Conservation (phyloP, 2,797 vertebrate species). For the Eulemur mongoz region DNA sequence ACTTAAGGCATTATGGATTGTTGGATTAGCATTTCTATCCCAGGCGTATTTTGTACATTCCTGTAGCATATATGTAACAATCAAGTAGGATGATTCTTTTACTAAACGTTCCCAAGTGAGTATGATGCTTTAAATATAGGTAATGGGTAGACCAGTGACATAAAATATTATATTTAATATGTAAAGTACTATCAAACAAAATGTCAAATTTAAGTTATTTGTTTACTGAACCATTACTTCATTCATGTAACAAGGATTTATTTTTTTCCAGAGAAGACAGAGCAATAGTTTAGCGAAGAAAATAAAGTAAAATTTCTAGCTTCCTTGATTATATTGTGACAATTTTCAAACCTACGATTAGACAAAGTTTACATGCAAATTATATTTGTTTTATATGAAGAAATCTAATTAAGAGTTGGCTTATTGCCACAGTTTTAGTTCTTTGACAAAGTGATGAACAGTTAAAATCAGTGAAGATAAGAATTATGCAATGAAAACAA, state of each 20-base stretch:
- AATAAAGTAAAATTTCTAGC: not conserved
- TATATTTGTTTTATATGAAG: not conserved
- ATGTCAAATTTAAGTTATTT: not conserved
- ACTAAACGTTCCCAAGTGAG: not conserved
- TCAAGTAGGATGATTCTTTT: not conserved
- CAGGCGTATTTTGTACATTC: not conserved
- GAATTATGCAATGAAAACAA: not conserved
- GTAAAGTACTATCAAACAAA: not conserved
- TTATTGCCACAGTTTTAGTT: not conserved
- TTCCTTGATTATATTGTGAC: not conserved
- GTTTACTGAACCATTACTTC: not conserved
- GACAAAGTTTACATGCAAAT: not conserved
- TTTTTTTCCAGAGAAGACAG: not conserved
- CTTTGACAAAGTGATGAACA: not conserved
- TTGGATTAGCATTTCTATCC: not conserved
- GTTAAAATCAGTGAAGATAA: not conserved
- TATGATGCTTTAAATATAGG: not conserved
- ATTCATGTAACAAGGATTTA: not conserved
- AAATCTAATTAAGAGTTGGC: not conserved
- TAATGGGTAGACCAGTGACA: not conserved
- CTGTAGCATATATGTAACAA: not conserved
- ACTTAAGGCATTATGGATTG: not conserved
- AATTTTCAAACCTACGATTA: conserved; percentile 8
- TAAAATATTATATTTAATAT: not conserved
- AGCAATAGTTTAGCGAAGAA: not conserved